Evolutionary conservation across 2,113 vertebrate genomes (phyloP).

Genomic region (Gavia stellata): DNA sequence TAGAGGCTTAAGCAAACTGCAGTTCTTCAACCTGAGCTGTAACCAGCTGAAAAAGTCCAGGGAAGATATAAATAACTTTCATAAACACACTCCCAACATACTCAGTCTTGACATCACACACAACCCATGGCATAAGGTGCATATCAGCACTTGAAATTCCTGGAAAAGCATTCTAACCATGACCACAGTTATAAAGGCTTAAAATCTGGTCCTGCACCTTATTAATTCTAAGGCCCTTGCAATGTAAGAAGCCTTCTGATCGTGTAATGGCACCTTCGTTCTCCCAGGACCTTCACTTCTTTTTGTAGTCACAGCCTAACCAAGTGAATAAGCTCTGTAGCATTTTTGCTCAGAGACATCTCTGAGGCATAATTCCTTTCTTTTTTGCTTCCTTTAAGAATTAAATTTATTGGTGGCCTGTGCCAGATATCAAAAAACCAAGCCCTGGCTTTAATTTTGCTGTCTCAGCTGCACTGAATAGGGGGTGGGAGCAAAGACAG

Average conservation of each 20-base stretch:
- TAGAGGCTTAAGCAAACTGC: slow-evolving; percentile 70
- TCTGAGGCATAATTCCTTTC: background rate
- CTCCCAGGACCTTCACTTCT: background rate
- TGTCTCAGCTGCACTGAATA: background rate
- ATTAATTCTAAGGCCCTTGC: background rate
- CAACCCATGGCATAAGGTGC: slow-evolving; percentile 77
- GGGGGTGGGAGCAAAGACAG: background rate
- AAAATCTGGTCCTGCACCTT: background rate
- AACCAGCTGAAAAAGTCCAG: slow-evolving; percentile 76
- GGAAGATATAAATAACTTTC: slow-evolving; percentile 70
- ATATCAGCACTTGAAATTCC: background rate
- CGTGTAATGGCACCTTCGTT: background rate
- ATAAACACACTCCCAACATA: slow-evolving; percentile 70
- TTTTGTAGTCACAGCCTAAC: background rate
- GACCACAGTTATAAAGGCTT: background rate
- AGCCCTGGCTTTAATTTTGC: background rate
- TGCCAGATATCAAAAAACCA: background rate
- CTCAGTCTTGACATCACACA: slow-evolving; percentile 73
- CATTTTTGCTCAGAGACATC: background rate
- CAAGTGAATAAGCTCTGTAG: background rate
- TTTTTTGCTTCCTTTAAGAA: background rate
- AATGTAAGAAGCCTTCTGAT: background rate
- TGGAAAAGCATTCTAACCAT: background rate
- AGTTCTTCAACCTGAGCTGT: slow-evolving; percentile 81
- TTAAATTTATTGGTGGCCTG: background rate